Evolutionary conservation across 2,888 invertebrate genomes (phyloP).

Genomic region (Nasonovia ribisnigri): DNA sequence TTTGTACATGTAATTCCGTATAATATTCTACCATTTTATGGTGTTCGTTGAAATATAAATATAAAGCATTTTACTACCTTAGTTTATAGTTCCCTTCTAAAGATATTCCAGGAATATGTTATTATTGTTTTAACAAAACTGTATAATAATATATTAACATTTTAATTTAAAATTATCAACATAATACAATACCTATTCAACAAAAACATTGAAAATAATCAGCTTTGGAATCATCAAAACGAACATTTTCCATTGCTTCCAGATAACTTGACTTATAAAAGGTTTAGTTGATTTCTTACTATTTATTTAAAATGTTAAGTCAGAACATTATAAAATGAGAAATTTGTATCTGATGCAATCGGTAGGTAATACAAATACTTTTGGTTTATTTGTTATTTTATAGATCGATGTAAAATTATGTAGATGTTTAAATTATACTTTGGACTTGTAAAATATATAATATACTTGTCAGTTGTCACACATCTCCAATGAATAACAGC

Average conservation of each 20-base stretch:
- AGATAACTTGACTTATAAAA: background rate
- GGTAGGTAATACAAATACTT: background rate
- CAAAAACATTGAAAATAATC: background rate
- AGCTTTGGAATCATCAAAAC: background rate
- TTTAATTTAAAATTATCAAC: background rate
- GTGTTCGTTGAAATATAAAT: background rate
- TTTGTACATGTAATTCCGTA: background rate
- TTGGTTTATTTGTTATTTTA: background rate
- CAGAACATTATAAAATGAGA: background rate
- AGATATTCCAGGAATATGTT: background rate
- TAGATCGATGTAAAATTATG: background rate
- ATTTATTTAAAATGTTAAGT: background rate
- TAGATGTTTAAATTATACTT: background rate
- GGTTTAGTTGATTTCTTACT: background rate
- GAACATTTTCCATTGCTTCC: background rate
- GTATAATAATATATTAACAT: background rate
- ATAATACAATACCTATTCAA: background rate
- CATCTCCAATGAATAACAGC: background rate
- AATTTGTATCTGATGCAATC: background rate
- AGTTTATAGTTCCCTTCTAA: background rate
- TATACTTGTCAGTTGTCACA: background rate
- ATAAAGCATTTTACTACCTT: background rate
- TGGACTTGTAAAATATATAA: background rate
- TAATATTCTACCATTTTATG: background rate
- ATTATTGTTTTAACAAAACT: background rate